Conservation (phyloP, 2,113 vertebrate species). For the Centrocercus urophasianus region DNA sequence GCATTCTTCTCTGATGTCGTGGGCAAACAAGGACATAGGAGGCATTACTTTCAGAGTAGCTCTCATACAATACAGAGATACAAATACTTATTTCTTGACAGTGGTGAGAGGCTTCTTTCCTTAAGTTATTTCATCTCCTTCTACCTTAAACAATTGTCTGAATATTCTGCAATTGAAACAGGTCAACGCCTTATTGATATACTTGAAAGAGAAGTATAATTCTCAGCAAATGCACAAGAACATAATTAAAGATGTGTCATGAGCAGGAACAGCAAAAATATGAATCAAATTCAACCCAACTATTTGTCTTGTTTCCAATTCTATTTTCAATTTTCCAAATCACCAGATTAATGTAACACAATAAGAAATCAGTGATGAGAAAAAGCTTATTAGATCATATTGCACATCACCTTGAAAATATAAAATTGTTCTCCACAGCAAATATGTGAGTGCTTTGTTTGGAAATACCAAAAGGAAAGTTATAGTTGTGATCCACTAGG, state of each 20-base stretch:
- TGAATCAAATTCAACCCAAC: not conserved
- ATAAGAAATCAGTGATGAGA: conserved; percentile 5
- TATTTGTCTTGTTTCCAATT: conserved; percentile 23
- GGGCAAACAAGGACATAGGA: no score
- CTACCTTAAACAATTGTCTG: not conserved
- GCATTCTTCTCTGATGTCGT: no score
- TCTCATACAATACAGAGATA: not conserved
- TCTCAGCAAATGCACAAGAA: conserved; percentile 3
- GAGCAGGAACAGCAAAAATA: not conserved
- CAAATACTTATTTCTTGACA: not conserved
- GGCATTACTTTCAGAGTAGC: no score
- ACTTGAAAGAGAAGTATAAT: not conserved
- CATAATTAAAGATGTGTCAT: not conserved
- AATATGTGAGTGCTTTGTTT: not conserved
- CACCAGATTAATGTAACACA: not conserved
- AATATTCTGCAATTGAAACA: not conserved
- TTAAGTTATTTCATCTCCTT: not conserved
- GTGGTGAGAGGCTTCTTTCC: not conserved
- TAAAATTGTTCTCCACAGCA: not conserved
- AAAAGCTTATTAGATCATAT: not conserved
- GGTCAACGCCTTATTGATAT: not conserved
- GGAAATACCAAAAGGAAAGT: not conserved
- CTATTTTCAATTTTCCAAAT: conserved; percentile 44
- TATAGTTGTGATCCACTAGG: not conserved
- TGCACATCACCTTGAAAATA: not conserved